Base-by-base conservation (phyloP, 2,888 invertebrate species). In the Beris morrisii region DNA sequence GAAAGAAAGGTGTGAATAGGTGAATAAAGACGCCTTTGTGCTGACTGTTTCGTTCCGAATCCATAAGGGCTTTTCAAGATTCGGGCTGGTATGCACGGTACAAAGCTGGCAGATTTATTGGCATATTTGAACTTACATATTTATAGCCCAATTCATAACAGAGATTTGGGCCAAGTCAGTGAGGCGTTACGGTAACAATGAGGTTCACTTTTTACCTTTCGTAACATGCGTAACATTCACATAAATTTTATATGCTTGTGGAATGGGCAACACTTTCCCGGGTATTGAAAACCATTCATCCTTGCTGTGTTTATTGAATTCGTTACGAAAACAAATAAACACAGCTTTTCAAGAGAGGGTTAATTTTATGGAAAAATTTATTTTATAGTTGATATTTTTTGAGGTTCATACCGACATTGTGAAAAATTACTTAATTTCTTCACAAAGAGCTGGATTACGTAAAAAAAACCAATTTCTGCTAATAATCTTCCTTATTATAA, bases 91-190 rank as follows among this genome's bases (percentile, higher is more conserved):
- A 32, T 48, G 48, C 4, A 43, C 6, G 43, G 38, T 7, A 64
- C 50, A 63, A 44, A 54, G 45, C 43, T 55, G 44, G 12, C 31
- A 64, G 58, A 68, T 68, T 66, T 69, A 69, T 69, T 66, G 66
- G 59, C 55, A 64, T 69, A 66, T 69, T 69, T 66, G 64, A 69
- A 61, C 58, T 61, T 53, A 66, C 66, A 69, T 66, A 69, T 66
- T 69, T 69, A 69, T 64, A 61, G 64, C 30, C 32, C 59, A 52
- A 59, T 64, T 58, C 50, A 61, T 59, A 67, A 54, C 64, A 65
- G 12, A 58, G 68, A 64, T 64, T 68, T 66, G 15, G 9, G 48
- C 32, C 38, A 22, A 61, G 32, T 44, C 32, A 52, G 28, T 30
- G 52, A 13, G 43, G 9, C 15, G 52, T 52, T 28, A 43, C 44